These are phyloP conservation scores for Glyptemys insculpta DNA, from an alignment of 2,797 vertebrate species.

Conservation along the genomic window DNA sequence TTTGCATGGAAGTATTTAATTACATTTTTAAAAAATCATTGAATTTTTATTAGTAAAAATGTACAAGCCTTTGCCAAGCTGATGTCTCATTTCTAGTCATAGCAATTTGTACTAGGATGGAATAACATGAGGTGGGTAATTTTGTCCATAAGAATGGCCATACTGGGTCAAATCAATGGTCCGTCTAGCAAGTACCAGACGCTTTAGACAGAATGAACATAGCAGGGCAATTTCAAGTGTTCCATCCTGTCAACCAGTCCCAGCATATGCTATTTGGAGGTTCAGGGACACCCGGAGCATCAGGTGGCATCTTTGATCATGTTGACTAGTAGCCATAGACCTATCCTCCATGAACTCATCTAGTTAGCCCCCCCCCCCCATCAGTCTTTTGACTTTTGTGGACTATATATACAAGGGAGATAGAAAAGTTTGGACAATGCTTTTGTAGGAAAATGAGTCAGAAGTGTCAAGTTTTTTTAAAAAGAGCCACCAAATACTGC, in stretches of 20 bases:
- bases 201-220: not conserved
- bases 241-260: not conserved
- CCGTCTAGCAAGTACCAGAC: not conserved
- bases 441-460: not conserved
- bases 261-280: not conserved
- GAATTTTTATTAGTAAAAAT: not conserved
- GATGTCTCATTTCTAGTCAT: not conserved
- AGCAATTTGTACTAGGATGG: not conserved
- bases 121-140: not conserved
- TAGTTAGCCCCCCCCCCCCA: rapidly evolving
- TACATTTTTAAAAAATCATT: not conserved
- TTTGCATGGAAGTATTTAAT: not conserved
- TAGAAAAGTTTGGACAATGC: not conserved
- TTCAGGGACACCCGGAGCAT: not conserved
- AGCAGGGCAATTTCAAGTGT: not conserved
- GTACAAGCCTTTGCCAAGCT: not conserved
- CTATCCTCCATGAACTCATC: not conserved
- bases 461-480: not conserved
- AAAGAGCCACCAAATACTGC: not conserved
- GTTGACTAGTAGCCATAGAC: not conserved
- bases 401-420: rapidly evolving
- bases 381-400: not conserved
- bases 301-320: not conserved
- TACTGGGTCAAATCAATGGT: not conserved
- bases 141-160: not conserved